Conservation (phyloP, 2,797 vertebrate genomes). For the Dicrostonyx torquatus region DNA sequence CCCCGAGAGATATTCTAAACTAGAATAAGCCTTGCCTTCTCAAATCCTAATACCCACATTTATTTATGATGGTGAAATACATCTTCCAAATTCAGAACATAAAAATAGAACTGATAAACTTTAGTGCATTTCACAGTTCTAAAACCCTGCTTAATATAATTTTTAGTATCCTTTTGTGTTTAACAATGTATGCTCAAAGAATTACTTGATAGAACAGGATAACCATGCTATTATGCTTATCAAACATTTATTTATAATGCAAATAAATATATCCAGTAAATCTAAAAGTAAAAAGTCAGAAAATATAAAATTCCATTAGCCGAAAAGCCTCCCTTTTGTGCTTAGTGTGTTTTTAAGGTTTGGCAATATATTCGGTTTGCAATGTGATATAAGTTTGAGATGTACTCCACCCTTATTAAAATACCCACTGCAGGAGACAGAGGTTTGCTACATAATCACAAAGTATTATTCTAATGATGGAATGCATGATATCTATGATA, state of each 20-base stretch:
- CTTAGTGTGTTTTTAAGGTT: slow-evolving; percentile 73
- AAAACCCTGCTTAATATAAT: slow-evolving; percentile 66
- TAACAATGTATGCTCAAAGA: slow-evolving; percentile 67
- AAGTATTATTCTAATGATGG: slow-evolving; percentile 82
- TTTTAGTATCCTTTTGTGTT: slow-evolving; percentile 74
- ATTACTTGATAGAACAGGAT: slow-evolving; percentile 64
- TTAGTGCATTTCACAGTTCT: slow-evolving; percentile 61
- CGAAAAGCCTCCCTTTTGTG: slow-evolving; percentile 69
- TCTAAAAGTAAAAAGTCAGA: slow-evolving; percentile 68
- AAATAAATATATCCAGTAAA: slow-evolving; percentile 81
- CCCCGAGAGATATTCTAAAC: slow-evolving; percentile 60
- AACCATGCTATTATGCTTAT: slow-evolving; percentile 64
- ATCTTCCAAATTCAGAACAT: slow-evolving; percentile 68
- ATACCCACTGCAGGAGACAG: slow-evolving; percentile 74
- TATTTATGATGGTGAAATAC: slow-evolving; percentile 51
- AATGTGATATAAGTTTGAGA: slow-evolving; percentile 78
- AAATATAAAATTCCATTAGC: slow-evolving; percentile 76
- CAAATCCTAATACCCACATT: slow-evolving; percentile 50
- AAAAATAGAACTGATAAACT: slow-evolving; percentile 67
- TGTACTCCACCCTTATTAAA: slow-evolving; percentile 76
- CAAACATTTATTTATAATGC: slow-evolving; percentile 77
- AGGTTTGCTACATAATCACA: slow-evolving; percentile 72
- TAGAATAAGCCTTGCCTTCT: slow-evolving; percentile 58
- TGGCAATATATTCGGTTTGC: slow-evolving; percentile 69
- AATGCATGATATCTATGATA: slow-evolving; percentile 75